phyloP scores from a whole-genome alignment of 1,140 invertebrate genomes.

The Heliconius congener region DNA sequence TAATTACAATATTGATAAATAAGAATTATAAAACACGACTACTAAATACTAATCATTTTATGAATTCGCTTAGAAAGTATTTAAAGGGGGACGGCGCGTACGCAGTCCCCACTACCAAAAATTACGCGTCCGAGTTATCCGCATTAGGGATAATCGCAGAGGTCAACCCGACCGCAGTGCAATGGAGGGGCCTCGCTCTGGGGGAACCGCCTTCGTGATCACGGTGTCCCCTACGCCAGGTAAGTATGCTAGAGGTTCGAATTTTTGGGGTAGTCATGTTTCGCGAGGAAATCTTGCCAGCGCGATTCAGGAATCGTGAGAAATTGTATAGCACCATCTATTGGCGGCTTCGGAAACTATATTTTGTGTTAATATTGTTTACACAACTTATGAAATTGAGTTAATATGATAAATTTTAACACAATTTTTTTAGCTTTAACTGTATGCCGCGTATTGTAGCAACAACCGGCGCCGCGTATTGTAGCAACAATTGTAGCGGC shows the following conservation, averaged over 20 bases:
- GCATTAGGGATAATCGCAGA: constrained; percentile 56
- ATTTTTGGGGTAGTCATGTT: no score
- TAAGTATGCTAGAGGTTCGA: constrained; percentile 35
- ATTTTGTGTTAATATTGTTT: no score
- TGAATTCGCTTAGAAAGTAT: background rate
- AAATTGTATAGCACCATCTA: no score
- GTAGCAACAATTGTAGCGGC: background rate
- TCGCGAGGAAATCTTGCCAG: no score
- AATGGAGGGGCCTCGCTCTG: constrained; percentile 46
- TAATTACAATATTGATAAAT: no score
- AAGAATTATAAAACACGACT: no score
- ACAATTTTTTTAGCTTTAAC: background rate
- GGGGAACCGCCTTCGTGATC: constrained; percentile 50
- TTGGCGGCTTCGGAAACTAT: no score
- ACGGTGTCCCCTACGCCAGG: constrained; percentile 52
- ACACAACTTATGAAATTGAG: no score
- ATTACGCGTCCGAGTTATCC: constrained; percentile 56
- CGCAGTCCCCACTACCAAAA: constrained; percentile 59
- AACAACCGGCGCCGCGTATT: background rate
- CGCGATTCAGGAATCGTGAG: no score
- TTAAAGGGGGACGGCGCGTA: constrained; percentile 48
- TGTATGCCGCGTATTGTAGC: background rate
- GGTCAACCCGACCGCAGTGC: constrained; percentile 47
- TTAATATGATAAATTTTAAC: no score
- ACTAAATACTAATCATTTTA: no score